Evolutionary conservation across 1,140 invertebrate genomes (phyloP), one percentile per base, ranked within the genome.

Genomic region (Orussus abietinus): DNA sequence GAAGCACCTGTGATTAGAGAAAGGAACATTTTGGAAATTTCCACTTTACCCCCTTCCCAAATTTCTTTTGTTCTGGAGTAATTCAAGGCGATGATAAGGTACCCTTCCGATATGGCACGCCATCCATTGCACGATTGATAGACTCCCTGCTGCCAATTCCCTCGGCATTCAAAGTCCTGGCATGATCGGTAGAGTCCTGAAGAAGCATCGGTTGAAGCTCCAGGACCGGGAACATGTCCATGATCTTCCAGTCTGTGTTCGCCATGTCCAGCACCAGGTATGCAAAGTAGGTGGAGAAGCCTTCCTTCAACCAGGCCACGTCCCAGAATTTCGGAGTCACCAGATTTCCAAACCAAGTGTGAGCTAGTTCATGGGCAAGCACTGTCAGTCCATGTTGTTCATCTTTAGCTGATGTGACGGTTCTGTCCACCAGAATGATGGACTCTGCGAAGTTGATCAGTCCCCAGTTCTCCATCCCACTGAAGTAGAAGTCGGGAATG

Each of bases 251-350:
- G 43, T 77, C 68, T 7, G 79, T 75, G 39, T 76, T 61, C 30
- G 79, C 72, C 66, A 49, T 20, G 0, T 38, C 41, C 53, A 75
- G 81, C 50, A 73, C 83, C 2, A 84, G 70, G 55, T 86, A 84
- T 50, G 82, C 78, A 49, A 89, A 78, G 58, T 82, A 90, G 1
- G 80, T 82, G 4, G 88, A 84, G 44, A 92, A 90, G 1, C 87
- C 88, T 57, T 91, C 88, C 53, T 90, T 90, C 4, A 92, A 67
- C 87, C 88, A 91, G 0, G 89, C 72, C 56, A 90, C 83, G 28
- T 79, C 77, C 84, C 84, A 88, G 77, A 82, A 85, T 42, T 70
- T 66, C 51, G 84, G 84, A 1, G 85, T 88, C 3, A 88, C 85
- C 2, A 88, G 65, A 63, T 89, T 87, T 5, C 86, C 86, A 56